Evolutionary conservation across 2,888 invertebrate genomes (phyloP).

Genomic region (Tanypteryx hageni): DNA sequence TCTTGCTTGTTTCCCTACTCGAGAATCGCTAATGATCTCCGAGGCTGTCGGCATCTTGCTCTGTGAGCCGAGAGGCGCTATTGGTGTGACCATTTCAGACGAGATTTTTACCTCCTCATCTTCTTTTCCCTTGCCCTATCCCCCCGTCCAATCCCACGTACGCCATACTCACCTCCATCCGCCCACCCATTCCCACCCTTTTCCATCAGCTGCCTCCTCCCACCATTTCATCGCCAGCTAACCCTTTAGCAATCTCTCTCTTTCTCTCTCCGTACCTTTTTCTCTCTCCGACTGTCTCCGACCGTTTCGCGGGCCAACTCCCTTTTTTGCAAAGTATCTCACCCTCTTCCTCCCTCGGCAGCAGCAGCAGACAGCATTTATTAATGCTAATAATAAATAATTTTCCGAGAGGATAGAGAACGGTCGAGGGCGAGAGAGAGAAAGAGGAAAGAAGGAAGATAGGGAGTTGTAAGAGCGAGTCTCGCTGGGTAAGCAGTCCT

Average conservation of each 20-base stretch:
- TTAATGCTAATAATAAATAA: slow-evolving; percentile 64
- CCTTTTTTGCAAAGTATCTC: neutral
- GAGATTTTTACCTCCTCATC: neutral
- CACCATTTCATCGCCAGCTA: neutral
- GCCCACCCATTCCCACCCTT: neutral
- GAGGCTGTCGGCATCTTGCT: slow-evolving; percentile 8
- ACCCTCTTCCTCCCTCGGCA: neutral
- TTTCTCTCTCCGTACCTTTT: neutral
- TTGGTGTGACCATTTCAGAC: slow-evolving; percentile 21
- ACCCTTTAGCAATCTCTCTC: slow-evolving; percentile 18
- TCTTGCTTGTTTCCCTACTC: neutral
- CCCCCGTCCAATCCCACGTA: slow-evolving; percentile 10
- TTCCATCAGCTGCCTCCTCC: neutral
- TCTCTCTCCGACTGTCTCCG: neutral
- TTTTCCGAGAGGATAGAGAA: neutral
- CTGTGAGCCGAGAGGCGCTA: neutral
- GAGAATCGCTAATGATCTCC: slow-evolving; percentile 46
- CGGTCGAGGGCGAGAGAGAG: neutral
- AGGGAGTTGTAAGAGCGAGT: neutral
- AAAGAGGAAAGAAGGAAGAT: neutral
- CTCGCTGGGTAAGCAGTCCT: slow-evolving; percentile 52
- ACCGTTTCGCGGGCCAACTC: neutral
- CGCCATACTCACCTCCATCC: neutral
- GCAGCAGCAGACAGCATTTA: slow-evolving; percentile 55
- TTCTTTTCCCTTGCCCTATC: neutral